phyloP scores from a whole-genome alignment of 2,113 vertebrate genomes.

The Cairina moschata region DNA sequence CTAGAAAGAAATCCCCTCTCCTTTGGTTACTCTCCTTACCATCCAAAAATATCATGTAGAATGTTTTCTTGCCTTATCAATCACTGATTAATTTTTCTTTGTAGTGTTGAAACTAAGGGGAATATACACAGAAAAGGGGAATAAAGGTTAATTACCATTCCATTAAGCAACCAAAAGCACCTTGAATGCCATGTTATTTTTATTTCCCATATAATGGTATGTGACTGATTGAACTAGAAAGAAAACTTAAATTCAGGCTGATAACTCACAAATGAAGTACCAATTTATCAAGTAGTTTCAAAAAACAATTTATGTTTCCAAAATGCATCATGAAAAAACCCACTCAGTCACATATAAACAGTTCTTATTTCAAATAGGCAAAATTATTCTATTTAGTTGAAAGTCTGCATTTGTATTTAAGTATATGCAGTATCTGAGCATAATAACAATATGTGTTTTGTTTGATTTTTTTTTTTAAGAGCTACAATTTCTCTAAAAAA shows the following conservation, averaged over 20 bases:
- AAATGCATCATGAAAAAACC: not conserved
- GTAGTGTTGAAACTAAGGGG: not conserved
- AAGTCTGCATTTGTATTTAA: not conserved
- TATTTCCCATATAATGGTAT: not conserved
- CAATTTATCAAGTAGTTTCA: not conserved
- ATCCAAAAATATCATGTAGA: not conserved
- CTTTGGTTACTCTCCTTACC: not conserved
- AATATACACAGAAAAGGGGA: not conserved
- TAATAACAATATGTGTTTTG: not conserved
- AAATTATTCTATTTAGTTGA: not conserved
- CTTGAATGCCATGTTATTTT: not conserved
- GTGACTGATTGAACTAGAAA: not conserved
- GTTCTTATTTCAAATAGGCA: not conserved
- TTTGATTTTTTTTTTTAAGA: not conserved
- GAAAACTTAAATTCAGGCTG: not conserved
- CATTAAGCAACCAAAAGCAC: slow-evolving; percentile 21
- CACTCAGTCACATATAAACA: not conserved
- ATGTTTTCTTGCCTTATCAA: slow-evolving; percentile 18
- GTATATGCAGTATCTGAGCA: not conserved
- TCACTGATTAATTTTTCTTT: not conserved
- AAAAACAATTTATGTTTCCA: not conserved
- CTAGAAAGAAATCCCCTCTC: slow-evolving; percentile 32
- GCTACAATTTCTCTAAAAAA: not conserved
- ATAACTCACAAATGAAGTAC: not conserved
- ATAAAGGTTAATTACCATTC: slow-evolving; percentile 8